These are phyloP conservation scores for Eupelmus urozonus DNA, from an alignment of 2,888 invertebrate species.

Conservation along the genomic window DNA sequence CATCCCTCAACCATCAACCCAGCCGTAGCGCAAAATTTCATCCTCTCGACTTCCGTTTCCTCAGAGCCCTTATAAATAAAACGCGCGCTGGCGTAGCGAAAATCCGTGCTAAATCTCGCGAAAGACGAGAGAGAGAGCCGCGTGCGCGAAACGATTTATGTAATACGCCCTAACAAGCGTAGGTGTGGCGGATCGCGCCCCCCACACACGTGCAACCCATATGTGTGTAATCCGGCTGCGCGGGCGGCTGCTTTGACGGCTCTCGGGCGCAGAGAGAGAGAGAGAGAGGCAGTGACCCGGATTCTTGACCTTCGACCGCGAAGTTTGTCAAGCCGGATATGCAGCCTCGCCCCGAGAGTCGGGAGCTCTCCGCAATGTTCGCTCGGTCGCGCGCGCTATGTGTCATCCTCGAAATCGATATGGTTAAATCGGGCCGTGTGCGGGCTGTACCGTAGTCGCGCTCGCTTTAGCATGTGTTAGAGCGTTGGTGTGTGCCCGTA, in stretches of 20 bases:
- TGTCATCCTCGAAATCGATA: conserved; percentile 12
- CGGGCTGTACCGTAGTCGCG: too few species aligned
- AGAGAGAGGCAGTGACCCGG: conserved; percentile 57
- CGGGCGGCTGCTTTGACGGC: background rate
- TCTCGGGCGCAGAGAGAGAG: conserved; percentile 4
- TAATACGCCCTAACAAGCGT: too few species aligned
- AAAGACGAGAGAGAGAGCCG: background rate
- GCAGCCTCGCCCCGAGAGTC: background rate
- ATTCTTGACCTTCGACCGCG: conserved; percentile 58
- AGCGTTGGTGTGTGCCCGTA: too few species aligned
- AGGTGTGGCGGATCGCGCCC: too few species aligned
- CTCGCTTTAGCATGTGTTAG: too few species aligned
- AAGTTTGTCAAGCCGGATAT: conserved; percentile 21
- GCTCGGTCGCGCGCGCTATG: background rate
- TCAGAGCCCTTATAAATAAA: too few species aligned
- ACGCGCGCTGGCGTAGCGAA: background rate
- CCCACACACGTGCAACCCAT: background rate
- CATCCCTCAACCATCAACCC: too few species aligned
- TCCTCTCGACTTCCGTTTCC: too few species aligned
- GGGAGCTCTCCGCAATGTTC: background rate
- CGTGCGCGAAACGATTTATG: background rate
- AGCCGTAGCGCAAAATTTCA: too few species aligned
- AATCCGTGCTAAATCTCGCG: conserved; percentile 1
- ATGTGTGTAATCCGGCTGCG: background rate
- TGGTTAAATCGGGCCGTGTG: conserved; percentile 15